phyloP scores from a whole-genome alignment of 1,140 invertebrate species.

The Microplitis demolitor region DNA sequence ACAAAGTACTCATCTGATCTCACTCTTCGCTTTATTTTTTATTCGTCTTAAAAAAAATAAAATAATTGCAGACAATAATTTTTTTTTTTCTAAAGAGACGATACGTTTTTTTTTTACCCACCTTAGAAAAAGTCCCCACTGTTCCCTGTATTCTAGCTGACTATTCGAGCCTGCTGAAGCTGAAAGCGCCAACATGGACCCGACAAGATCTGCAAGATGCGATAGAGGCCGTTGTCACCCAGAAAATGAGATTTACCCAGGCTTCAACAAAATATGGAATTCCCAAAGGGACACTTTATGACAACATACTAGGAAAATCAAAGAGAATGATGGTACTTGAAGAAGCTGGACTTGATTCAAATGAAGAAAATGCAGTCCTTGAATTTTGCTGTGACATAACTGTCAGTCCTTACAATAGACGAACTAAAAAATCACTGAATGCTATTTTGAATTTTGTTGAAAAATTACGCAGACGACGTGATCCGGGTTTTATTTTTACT shows the following conservation, averaged over 20 bases:
- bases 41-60: background rate
- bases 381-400: slow-evolving; percentile 78
- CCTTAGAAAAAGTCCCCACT: slow-evolving; percentile 42
- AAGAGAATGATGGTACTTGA: slow-evolving; percentile 77
- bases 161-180: slow-evolving; percentile 67
- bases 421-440: slow-evolving; percentile 71
- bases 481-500: slow-evolving; percentile 70
- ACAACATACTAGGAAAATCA: slow-evolving; percentile 79
- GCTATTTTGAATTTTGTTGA: slow-evolving; percentile 72
- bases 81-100: background rate
- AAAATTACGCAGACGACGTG: slow-evolving; percentile 64
- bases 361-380: slow-evolving; percentile 70
- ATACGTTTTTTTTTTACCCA: background rate
- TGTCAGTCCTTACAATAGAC: slow-evolving; percentile 72
- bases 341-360: slow-evolving; percentile 67
- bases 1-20: background rate
- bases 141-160: slow-evolving; percentile 61
- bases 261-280: slow-evolving; percentile 73
- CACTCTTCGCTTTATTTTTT: no score
- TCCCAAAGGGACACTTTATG: slow-evolving; percentile 78
- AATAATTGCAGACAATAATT: background rate
- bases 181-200: slow-evolving; percentile 79
- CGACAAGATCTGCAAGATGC: slow-evolving; percentile 75
- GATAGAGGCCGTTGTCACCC: slow-evolving; percentile 75
- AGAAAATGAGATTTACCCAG: slow-evolving; percentile 78